Conservation (phyloP, 2,113 vertebrate genomes). For the Nestor notabilis region DNA sequence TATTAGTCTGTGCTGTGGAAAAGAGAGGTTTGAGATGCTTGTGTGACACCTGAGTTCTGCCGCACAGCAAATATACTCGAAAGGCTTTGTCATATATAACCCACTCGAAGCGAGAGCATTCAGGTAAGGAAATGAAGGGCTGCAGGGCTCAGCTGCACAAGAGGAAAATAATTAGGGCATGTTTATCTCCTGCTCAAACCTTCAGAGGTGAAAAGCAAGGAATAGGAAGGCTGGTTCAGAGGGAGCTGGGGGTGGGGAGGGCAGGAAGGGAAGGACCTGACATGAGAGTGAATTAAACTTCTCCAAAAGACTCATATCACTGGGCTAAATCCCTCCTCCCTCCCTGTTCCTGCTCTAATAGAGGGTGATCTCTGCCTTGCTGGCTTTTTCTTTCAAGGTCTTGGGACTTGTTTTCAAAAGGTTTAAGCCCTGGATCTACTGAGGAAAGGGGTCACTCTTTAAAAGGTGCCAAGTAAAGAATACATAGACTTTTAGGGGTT, state of each 20-base stretch:
- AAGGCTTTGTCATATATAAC: constrained; percentile 16
- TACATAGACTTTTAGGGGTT: background rate
- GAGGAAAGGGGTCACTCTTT: background rate
- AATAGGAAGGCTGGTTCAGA: background rate
- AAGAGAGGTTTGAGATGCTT: background rate
- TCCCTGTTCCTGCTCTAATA: background rate
- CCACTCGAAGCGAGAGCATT: background rate
- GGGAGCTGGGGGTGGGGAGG: background rate
- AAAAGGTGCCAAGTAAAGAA: background rate
- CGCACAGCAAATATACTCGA: background rate
- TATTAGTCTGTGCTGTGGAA: background rate
- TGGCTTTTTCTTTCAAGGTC: constrained; percentile 10
- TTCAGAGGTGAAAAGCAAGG: constrained; percentile 63
- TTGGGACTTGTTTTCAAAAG: constrained; percentile 17
- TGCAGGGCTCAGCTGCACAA: constrained; percentile 54
- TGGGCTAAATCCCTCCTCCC: background rate
- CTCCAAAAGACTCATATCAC: background rate
- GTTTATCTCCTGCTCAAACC: constrained; percentile 38
- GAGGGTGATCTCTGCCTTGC: background rate
- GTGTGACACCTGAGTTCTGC: constrained; percentile 1
- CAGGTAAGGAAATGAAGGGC: constrained; percentile 55
- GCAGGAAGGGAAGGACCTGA: constrained; percentile 4
- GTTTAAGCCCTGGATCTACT: background rate
- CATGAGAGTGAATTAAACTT: constrained; percentile 39
- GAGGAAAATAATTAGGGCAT: constrained; percentile 56